phyloP scores from a whole-genome alignment of 2,113 vertebrate genomes.

The Corydoras sp. region DNA sequence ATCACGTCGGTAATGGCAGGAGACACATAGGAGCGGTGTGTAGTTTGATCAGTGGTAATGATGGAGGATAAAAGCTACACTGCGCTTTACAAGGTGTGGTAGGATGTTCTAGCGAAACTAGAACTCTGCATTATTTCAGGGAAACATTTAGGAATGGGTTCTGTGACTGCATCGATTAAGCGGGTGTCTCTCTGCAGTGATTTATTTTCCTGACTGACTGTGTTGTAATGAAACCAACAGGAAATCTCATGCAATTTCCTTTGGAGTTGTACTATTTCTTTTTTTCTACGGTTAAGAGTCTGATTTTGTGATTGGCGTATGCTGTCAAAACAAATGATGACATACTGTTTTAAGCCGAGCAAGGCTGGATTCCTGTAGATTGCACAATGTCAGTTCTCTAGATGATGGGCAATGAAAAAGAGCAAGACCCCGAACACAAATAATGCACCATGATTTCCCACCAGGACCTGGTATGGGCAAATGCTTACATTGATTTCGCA shows the following conservation, averaged over 20 bases:
- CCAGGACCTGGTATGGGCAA: slow-evolving; percentile 57
- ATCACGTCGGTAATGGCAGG: slow-evolving; percentile 42
- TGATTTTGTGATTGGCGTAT: neutral
- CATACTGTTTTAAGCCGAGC: neutral
- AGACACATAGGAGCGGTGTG: slow-evolving; percentile 40
- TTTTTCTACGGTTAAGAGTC: neutral
- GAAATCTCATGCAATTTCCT: neutral
- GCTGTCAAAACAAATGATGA: neutral
- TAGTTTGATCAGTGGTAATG: slow-evolving; percentile 30
- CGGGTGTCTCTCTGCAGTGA: too few relatives aligned
- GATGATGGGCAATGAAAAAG: slow-evolving; percentile 2
- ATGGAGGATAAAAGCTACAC: slow-evolving; percentile 22
- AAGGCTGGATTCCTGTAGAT: neutral
- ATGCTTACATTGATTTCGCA: slow-evolving; percentile 60
- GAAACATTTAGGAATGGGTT: too few relatives aligned
- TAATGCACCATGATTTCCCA: slow-evolving; percentile 62
- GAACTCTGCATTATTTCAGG: neutral
- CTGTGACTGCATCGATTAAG: too few relatives aligned
- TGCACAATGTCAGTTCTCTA: neutral
- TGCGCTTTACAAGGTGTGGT: slow-evolving; percentile 8
- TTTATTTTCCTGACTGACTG: too few relatives aligned
- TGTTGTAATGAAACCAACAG: too few relatives aligned
- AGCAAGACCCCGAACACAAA: slow-evolving; percentile 39
- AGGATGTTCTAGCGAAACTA: neutral
- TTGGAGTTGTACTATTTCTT: neutral